A percentile compares a stretch with the other conserved stretches of the same genome.
Evolutionary conservation across 1,140 invertebrate species (phyloP).

Genomic region (Aphidius ervi): DNA sequence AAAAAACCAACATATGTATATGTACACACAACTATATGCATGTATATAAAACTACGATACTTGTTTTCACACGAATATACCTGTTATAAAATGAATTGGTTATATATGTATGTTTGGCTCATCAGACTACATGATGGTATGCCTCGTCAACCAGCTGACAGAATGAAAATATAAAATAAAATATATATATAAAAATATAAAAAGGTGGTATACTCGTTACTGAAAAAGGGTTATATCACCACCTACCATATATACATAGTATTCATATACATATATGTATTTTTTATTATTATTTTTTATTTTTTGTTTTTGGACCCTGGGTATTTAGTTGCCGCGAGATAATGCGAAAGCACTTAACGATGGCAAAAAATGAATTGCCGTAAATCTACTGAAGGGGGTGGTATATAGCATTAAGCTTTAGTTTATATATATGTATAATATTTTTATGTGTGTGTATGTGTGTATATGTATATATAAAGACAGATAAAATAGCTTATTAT

Average conservation of each 20-base stretch:
- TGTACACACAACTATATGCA: too few relatives aligned
- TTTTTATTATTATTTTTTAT: too few relatives aligned
- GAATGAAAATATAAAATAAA: slow-evolving; percentile 3
- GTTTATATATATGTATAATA: too few relatives aligned
- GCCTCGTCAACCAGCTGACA: slow-evolving; percentile 23
- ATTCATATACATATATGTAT: too few relatives aligned
- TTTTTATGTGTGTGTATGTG: not conserved
- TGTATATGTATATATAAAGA: slow-evolving; percentile 18
- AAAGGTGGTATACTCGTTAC: slow-evolving; percentile 4
- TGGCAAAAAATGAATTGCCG: slow-evolving; percentile 35
- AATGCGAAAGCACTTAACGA: slow-evolving; percentile 36
- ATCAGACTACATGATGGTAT: too few relatives aligned
- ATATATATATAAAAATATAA: not conserved
- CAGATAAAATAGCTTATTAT: slow-evolving; percentile 25
- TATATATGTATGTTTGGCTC: too few relatives aligned
- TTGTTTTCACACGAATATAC: too few relatives aligned
- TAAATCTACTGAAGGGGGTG: slow-evolving; percentile 31
- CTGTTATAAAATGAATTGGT: too few relatives aligned
- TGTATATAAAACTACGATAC: too few relatives aligned
- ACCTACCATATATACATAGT: too few relatives aligned
- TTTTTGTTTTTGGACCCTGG: slow-evolving; percentile 1
- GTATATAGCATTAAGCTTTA: too few relatives aligned
- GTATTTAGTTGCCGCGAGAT: slow-evolving; percentile 38
- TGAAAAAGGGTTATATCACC: too few relatives aligned
- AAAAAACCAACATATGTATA: not conserved